Conservation (phyloP, 2,888 invertebrate species). For the Andricus curvator region DNA sequence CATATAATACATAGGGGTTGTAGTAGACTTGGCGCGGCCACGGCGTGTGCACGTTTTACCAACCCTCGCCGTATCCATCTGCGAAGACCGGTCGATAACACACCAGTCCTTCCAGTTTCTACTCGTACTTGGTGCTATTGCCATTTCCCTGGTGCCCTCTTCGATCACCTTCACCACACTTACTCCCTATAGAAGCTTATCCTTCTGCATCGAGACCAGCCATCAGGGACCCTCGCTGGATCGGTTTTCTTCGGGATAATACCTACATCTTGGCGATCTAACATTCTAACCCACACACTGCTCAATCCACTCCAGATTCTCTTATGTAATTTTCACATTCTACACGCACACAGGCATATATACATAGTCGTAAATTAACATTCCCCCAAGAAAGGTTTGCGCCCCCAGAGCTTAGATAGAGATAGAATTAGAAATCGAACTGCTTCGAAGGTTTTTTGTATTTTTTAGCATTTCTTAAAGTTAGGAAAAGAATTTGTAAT, state of each 20-base stretch:
- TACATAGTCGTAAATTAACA: slow-evolving; percentile 25
- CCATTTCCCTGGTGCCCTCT: slow-evolving; percentile 63
- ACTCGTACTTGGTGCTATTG: slow-evolving; percentile 65
- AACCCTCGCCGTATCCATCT: slow-evolving; percentile 61
- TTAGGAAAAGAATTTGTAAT: not conserved
- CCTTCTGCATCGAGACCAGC: slow-evolving; percentile 39
- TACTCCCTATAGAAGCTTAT: slow-evolving; percentile 29
- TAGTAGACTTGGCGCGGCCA: slow-evolving; percentile 57
- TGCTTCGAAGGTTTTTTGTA: not conserved
- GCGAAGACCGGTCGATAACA: slow-evolving; percentile 54
- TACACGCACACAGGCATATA: not conserved
- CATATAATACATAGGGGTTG: slow-evolving; percentile 44
- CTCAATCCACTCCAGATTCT: slow-evolving; percentile 9
- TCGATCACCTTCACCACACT: slow-evolving; percentile 42
- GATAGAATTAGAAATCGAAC: not conserved
- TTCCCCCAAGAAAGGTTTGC: slow-evolving; percentile 21
- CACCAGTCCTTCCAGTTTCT: slow-evolving; percentile 61
- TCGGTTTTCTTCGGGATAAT: slow-evolving; percentile 46
- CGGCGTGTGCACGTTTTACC: slow-evolving; percentile 61
- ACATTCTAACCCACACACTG: slow-evolving; percentile 30
- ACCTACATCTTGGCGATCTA: slow-evolving; percentile 48
- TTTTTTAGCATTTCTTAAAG: not conserved
- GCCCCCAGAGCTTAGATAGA: not conserved
- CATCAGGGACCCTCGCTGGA: slow-evolving; percentile 23
- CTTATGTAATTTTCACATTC: not conserved